Base-by-base conservation (phyloP, 1,140 invertebrate genomes). In the Physella acuta region DNA sequence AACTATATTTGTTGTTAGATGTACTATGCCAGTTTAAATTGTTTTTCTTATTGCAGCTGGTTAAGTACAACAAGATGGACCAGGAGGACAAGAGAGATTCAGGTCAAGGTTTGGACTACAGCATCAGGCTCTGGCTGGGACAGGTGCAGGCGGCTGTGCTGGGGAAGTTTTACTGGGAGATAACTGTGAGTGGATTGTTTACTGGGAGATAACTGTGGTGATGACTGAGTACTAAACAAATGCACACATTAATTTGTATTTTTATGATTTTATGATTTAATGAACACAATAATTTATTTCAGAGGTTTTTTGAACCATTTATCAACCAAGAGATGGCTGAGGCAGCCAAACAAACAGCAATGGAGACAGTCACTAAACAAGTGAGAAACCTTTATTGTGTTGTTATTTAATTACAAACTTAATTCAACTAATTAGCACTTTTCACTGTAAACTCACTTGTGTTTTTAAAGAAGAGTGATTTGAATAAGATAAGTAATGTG, bases 231-330 rank as follows among this genome's bases (percentile, higher is more conserved):
- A n/a, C n/a, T n/a, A n/a, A n/a, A n/a, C n/a, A n/a, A n/a, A n/a
- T n/a, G n/a, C n/a, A n/a, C n/a, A n/a, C n/a, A n/a, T n/a, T n/a
- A n/a, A n/a, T n/a, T n/a, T n/a, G 8, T 44, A 44, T 44, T 55
- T 14, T 55, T 55, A 55, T 55, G 8, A 8, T 8, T 20, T 14
- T 24, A 55, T 55, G 53, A n/a, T 55, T 8, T 55, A 30, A 34
- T 36, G 17, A 51, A 52, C 52, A 20, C 36, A 56, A 24, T 3
- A 56, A 36, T 28, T n/a, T 39, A 65, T 82, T 86, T 4, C 80
- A 92, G 89, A 87, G 90, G 82, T 90, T 92, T 74, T 78, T 92
- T 73, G 89, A 90, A 71, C 90, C 90, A 3, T 88, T 92, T 70
- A 76, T 88, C 28, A 84, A 81, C 70, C 81, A 82, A 26, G 81